Conservation (phyloP, 37 sponge, comb jelly and placozoan genomes). For the Dysidea cf. avara region DNA sequence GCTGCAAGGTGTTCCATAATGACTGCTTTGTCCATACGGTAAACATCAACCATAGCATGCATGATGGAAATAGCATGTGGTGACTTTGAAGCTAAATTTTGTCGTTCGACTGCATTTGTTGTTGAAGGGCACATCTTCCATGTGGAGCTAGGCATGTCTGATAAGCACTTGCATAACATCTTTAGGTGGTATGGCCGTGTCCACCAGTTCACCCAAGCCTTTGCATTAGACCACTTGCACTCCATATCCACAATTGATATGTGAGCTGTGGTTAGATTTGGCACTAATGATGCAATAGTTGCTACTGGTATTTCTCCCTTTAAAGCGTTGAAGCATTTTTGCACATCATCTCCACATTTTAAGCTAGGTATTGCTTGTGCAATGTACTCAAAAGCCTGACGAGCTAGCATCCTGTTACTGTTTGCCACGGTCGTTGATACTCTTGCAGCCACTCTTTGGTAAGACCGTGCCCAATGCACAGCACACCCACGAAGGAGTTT, state of each 20-base stretch:
- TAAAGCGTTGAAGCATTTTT: no score
- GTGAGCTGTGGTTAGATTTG: slow-evolving; percentile 7
- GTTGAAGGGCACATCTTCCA: not conserved
- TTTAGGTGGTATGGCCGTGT: slow-evolving; percentile 3
- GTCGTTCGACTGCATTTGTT: slow-evolving; percentile 27
- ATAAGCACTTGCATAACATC: slow-evolving; percentile 7
- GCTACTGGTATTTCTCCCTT: not conserved
- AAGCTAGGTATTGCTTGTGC: not conserved
- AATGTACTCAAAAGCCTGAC: not conserved
- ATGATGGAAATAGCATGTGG: no score
- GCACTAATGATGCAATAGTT: no score
- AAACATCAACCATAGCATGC: no score
- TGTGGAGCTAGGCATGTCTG: not conserved
- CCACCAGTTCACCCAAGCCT: slow-evolving; percentile 28
- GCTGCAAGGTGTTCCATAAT: no score
- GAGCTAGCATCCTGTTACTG: not conserved
- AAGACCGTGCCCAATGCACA: slow-evolving; percentile 17
- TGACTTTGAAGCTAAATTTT: slow-evolving; percentile 2
- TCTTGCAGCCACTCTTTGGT: slow-evolving; percentile 9
- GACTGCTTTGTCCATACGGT: no score
- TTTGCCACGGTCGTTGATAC: not conserved
- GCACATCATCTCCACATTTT: not conserved
- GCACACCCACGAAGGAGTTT: no score
- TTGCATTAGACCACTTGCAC: slow-evolving; percentile 8
- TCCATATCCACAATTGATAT: not conserved